Percentiles rank a stretch among this genome's conserved stretches.
phyloP scores from a whole-genome alignment of 2,888 invertebrate species.

The Macrosoma leucophasiata region DNA sequence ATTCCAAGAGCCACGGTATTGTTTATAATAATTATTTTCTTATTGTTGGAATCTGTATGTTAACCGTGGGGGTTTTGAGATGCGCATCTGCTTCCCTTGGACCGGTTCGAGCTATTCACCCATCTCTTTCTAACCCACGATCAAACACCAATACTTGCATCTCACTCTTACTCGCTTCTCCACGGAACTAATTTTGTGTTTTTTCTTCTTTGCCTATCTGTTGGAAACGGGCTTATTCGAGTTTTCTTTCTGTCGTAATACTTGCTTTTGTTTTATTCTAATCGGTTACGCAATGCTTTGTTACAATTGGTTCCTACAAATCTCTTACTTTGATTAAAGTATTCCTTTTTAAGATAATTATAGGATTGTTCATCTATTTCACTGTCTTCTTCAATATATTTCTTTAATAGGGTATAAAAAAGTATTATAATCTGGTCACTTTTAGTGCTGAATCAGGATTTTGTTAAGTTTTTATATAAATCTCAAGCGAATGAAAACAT shows the following conservation, averaged over 20 bases:
- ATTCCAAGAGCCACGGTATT: too few relatives aligned
- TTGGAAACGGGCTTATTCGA: constrained; percentile 47
- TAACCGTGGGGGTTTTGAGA: constrained; percentile 61
- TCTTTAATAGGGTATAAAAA: not conserved
- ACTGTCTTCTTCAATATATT: too few relatives aligned
- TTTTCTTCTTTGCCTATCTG: constrained; percentile 63
- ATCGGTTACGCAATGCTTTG: constrained; percentile 32
- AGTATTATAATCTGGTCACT: not conserved
- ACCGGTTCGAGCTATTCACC: constrained; percentile 58
- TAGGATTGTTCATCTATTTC: too few relatives aligned
- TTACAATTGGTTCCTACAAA: too few relatives aligned
- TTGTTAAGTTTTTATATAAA: too few relatives aligned
- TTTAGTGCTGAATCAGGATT: not conserved
- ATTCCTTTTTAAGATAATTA: too few relatives aligned
- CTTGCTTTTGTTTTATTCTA: constrained; percentile 35
- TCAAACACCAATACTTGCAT: constrained; percentile 22
- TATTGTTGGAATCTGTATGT: constrained; percentile 58
- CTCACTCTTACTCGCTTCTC: constrained; percentile 45
- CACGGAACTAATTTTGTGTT: constrained; percentile 65
- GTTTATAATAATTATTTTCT: constrained; percentile 61
- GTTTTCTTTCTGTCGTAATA: constrained; percentile 23
- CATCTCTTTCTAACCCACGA: constrained; percentile 40
- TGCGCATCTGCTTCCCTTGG: constrained; percentile 67
- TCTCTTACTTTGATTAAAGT: too few relatives aligned
- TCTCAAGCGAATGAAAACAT: too few relatives aligned